These are phyloP conservation scores for Stenchaetothrips biformis DNA, from an alignment of 2,888 invertebrate genomes.

Conservation along the genomic window DNA sequence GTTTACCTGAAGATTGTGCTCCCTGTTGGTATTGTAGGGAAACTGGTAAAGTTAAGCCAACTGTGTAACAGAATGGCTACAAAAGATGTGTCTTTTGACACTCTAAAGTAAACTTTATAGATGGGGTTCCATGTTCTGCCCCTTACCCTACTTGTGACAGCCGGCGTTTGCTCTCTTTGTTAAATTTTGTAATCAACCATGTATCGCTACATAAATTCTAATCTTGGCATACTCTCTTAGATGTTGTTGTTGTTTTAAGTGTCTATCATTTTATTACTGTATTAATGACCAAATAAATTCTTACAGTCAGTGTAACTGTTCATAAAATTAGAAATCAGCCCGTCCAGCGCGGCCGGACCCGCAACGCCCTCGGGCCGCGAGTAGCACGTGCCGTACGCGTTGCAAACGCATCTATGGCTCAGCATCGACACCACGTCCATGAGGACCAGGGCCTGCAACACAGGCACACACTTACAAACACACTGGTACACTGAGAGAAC, in stretches of 20 bases:
- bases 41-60: neutral
- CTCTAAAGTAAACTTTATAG: too few species aligned
- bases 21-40: neutral
- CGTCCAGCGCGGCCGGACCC: too few species aligned
- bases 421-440: too few species aligned
- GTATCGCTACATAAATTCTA: constrained; percentile 13
- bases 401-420: too few species aligned
- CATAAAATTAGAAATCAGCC: too few species aligned
- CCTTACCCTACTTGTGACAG: neutral
- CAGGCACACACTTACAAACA: too few species aligned
- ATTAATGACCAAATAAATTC: constrained; percentile 25
- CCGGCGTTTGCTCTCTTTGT: constrained; percentile 20
- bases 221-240: constrained; percentile 15
- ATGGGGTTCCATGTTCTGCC: neutral
- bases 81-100: too few species aligned
- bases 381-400: too few species aligned
- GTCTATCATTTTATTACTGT: constrained; percentile 25
- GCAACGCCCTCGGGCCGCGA: too few species aligned
- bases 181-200: constrained; percentile 21
- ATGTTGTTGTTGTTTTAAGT: constrained; percentile 25
- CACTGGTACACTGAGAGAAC: too few species aligned
- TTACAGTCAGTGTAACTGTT: constrained; percentile 2
- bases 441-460: too few species aligned
- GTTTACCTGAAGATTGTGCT: neutral
- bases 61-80: too few species aligned